These are phyloP conservation scores for Xerus rutilus DNA, from an alignment of 2,797 vertebrate genomes.

Conservation along the genomic window DNA sequence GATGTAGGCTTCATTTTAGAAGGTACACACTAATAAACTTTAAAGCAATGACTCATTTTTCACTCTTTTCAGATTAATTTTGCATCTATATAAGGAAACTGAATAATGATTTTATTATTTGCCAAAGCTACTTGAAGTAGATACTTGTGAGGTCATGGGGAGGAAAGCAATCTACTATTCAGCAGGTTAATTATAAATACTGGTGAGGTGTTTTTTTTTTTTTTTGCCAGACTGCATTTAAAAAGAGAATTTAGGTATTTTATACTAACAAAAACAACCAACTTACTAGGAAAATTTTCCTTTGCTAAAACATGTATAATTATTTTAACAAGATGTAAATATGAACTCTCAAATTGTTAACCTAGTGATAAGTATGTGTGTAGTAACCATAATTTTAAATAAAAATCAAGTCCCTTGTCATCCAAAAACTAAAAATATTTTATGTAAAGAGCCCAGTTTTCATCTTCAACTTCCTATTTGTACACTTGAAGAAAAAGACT, in stretches of 20 bases:
- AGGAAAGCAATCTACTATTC: conserved; percentile 60
- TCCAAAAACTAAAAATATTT: conserved; percentile 38
- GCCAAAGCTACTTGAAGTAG: conserved; percentile 60
- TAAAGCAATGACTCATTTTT: conserved; percentile 67
- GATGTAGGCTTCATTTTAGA: conserved; percentile 68
- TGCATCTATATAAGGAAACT: conserved; percentile 39
- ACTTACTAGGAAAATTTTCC: conserved; percentile 41
- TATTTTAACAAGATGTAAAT: conserved; percentile 53
- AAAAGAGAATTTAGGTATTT: conserved; percentile 45
- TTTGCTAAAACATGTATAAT: conserved; percentile 49
- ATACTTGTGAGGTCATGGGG: conserved; percentile 62
- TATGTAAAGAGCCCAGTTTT: conserved; percentile 37
- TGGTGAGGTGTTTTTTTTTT: neutral
- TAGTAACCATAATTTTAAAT: conserved; percentile 42
- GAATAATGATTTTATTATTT: conserved; percentile 72
- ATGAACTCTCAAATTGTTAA: conserved; percentile 48
- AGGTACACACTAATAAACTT: conserved; percentile 60
- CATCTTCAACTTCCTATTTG: conserved; percentile 11
- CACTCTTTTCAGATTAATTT: conserved; percentile 68
- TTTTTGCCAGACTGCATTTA: conserved; percentile 54
- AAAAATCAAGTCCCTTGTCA: conserved; percentile 53
- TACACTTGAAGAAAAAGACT: conserved; percentile 7
- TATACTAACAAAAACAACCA: conserved; percentile 43
- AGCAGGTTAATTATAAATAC: conserved; percentile 61
- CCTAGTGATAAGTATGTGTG: conserved; percentile 11